Percentiles rank a stretch among this genome's conserved stretches.
These are phyloP conservation scores for Chrosomus eos DNA, from an alignment of 2,797 vertebrate genomes.

Conservation along the genomic window DNA sequence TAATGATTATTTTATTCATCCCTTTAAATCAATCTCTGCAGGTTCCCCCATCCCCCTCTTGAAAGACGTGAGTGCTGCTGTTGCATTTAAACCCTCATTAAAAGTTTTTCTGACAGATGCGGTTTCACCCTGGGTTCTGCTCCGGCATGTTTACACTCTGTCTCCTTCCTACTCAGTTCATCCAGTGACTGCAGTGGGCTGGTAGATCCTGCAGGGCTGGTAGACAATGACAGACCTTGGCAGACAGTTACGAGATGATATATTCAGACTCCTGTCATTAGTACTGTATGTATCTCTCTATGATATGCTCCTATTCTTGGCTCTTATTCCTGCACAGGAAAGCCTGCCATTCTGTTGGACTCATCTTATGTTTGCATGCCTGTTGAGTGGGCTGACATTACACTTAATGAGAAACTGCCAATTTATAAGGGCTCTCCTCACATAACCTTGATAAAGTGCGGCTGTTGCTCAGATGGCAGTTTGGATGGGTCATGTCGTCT, in stretches of 20 bases:
- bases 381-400: slow-evolving; percentile 56
- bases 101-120: slow-evolving; percentile 58
- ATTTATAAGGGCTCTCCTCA: slow-evolving; percentile 47
- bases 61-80: slow-evolving; percentile 24
- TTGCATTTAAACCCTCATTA: slow-evolving; percentile 56
- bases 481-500: slow-evolving; percentile 15
- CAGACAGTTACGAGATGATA: slow-evolving; percentile 60
- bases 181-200: slow-evolving; percentile 53
- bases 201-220: slow-evolving; percentile 47
- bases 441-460: slow-evolving; percentile 28
- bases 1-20: slow-evolving; percentile 24
- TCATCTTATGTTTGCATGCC: slow-evolving; percentile 35
- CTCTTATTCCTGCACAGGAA: slow-evolving; percentile 49
- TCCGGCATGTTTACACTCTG: slow-evolving; percentile 53
- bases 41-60: slow-evolving; percentile 21
- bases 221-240: slow-evolving; percentile 59
- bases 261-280: slow-evolving; percentile 61
- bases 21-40: slow-evolving; percentile 32
- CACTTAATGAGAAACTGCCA: slow-evolving; percentile 56
- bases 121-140: slow-evolving; percentile 47
- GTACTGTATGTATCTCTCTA: slow-evolving; percentile 54
- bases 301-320: slow-evolving; percentile 48
- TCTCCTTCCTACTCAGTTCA: slow-evolving; percentile 62
- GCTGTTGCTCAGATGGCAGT: slow-evolving; percentile 26
- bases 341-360: slow-evolving; percentile 47